These are phyloP conservation scores for Plebejus argus DNA, from an alignment of 2,888 invertebrate species.

Conservation along the genomic window DNA sequence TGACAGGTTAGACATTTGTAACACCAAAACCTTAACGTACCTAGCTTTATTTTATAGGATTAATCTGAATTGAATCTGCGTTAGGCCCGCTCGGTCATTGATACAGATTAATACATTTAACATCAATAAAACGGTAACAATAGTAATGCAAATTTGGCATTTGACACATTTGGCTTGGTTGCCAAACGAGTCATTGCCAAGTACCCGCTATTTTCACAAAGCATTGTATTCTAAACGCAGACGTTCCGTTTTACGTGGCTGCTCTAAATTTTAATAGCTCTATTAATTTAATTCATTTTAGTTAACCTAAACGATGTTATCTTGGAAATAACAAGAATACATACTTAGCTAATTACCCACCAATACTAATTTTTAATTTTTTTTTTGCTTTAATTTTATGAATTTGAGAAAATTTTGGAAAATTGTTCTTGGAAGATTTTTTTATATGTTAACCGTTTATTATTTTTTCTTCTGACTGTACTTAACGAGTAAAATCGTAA, in stretches of 20 bases:
- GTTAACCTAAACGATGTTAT: neutral
- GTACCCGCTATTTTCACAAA: constrained; percentile 57
- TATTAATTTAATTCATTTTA: constrained; percentile 6
- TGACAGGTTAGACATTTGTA: too few species aligned
- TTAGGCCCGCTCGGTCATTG: neutral
- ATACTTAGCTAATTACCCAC: too few species aligned
- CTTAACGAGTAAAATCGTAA: neutral
- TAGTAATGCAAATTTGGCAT: neutral
- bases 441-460: neutral
- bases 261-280: constrained; percentile 27
- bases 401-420: too few species aligned
- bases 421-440: too few species aligned
- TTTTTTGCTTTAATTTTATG: too few species aligned
- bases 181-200: constrained; percentile 78
- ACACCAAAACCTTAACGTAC: too few species aligned
- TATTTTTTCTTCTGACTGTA: neutral
- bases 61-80: neutral
- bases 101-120: constrained; percentile 16
- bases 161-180: constrained; percentile 61
- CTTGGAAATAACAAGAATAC: too few species aligned
- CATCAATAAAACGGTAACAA: constrained; percentile 8
- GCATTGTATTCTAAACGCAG: constrained; percentile 51
- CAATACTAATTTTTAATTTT: too few species aligned
- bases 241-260: constrained; percentile 32
- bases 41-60: too few species aligned